Conservation (phyloP, 2,888 invertebrate species). For the Tachina grossa region DNA sequence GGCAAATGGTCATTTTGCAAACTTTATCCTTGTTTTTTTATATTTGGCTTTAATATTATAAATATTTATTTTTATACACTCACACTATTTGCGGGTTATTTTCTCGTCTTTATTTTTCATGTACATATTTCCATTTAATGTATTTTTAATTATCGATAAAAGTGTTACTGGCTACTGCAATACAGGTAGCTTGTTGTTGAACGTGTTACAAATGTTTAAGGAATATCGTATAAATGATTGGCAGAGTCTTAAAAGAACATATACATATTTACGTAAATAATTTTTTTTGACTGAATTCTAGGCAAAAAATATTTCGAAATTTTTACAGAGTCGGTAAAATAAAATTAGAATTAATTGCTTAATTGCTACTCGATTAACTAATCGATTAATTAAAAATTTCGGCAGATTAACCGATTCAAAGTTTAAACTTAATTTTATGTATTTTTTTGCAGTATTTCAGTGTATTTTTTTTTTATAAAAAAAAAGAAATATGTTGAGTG, state of each 20-base stretch:
- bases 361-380: no score
- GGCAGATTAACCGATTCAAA: no score
- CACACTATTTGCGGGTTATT: conserved; percentile 45
- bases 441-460: no score
- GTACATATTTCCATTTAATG: conserved; percentile 53
- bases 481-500: no score
- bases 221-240: not conserved
- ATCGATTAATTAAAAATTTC: no score
- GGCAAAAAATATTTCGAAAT: no score
- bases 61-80: conserved; percentile 58
- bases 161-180: conserved; percentile 49
- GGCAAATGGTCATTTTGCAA: conserved; percentile 13
- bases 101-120: conserved; percentile 20
- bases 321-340: no score
- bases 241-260: conserved; percentile 9
- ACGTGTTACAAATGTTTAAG: not conserved
- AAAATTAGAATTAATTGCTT: no score
- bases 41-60: conserved; percentile 40
- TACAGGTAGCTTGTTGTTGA: conserved; percentile 13
- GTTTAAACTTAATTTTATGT: no score
- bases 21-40: conserved; percentile 6
- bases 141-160: conserved; percentile 67
- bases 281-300: no score
- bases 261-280: no score
- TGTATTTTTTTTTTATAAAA: no score